phyloP scores from a whole-genome alignment of 2,113 vertebrate genomes.

The Nothoprocta perdicaria region DNA sequence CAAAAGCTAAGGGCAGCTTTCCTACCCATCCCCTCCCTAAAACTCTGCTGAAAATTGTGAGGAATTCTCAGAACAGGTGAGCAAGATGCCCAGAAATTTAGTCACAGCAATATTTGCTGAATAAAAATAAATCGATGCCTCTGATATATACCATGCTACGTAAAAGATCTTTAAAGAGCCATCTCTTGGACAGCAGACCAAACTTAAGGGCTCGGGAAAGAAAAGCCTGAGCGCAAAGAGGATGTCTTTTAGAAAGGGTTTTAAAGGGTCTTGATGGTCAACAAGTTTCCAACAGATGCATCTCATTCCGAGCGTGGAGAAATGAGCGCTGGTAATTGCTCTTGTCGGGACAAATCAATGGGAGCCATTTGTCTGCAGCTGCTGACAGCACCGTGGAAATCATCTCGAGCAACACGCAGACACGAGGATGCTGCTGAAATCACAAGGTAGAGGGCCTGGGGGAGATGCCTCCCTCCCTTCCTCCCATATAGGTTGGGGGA shows the following conservation, averaged over 20 bases:
- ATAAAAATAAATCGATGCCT: background rate
- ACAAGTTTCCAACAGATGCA: conserved; percentile 81
- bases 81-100: background rate
- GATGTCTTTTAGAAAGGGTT: conserved; percentile 60
- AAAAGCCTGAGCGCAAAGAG: conserved; percentile 11
- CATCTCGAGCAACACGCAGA: conserved; percentile 25
- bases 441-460: conserved; percentile 25
- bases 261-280: conserved; percentile 83
- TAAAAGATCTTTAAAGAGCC: background rate
- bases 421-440: conserved; percentile 42
- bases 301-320: conserved; percentile 75
- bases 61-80: background rate
- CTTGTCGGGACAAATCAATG: conserved; percentile 74
- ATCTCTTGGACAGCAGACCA: background rate
- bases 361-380: conserved; percentile 61
- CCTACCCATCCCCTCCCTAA: background rate
- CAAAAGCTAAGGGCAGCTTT: background rate
- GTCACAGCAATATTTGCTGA: background rate
- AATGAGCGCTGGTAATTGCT: conserved; percentile 72
- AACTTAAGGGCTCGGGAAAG: fast-evolving
- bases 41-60: background rate
- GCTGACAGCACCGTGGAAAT: conserved; percentile 62
- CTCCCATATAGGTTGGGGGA: background rate
- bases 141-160: background rate
- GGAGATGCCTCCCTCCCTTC: conserved; percentile 3